phyloP scores from a whole-genome alignment of 2,888 invertebrate genomes.

The Machimus atricapillus region DNA sequence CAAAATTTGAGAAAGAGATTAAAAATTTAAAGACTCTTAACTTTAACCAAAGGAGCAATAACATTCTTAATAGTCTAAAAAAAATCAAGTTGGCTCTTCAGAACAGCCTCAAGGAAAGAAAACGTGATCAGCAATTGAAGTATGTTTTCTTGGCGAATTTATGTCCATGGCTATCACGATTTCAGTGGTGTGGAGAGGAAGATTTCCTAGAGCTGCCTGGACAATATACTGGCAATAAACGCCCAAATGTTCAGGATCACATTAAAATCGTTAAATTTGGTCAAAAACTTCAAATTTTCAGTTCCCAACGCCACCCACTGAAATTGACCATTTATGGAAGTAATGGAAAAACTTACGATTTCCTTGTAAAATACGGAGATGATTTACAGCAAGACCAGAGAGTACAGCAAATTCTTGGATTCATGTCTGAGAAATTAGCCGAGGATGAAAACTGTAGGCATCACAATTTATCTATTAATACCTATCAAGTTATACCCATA shows the following conservation, averaged over 20 bases:
- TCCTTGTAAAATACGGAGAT: constrained; percentile 76
- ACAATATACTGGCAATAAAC: constrained; percentile 68
- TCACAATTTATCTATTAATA: constrained; percentile 66
- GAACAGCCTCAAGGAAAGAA: not conserved
- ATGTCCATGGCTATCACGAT: constrained; percentile 50
- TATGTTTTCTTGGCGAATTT: constrained; percentile 44
- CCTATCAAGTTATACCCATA: constrained; percentile 66
- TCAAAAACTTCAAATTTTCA: constrained; percentile 65
- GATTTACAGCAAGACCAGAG: constrained; percentile 79
- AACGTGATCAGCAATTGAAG: not conserved
- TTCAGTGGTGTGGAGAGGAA: constrained; percentile 52
- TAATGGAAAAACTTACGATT: constrained; percentile 73
- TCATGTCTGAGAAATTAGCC: constrained; percentile 71
- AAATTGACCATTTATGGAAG: constrained; percentile 72
- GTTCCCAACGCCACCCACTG: constrained; percentile 70
- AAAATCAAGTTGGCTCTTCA: not conserved
- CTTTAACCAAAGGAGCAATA: not conserved
- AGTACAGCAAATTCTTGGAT: constrained; percentile 71
- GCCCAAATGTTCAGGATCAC: constrained; percentile 70
- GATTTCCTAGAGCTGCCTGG: constrained; percentile 71
- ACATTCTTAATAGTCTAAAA: not conserved
- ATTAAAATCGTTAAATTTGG: constrained; percentile 71
- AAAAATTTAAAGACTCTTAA: constrained; percentile 5
- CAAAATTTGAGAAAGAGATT: constrained; percentile 9
- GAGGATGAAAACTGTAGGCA: constrained; percentile 64